A percentile compares a stretch with the other conserved stretches of the same genome.
Conservation (phyloP, 92 coral and sea anemone genomes). For the Palythoa grandiflora region DNA sequence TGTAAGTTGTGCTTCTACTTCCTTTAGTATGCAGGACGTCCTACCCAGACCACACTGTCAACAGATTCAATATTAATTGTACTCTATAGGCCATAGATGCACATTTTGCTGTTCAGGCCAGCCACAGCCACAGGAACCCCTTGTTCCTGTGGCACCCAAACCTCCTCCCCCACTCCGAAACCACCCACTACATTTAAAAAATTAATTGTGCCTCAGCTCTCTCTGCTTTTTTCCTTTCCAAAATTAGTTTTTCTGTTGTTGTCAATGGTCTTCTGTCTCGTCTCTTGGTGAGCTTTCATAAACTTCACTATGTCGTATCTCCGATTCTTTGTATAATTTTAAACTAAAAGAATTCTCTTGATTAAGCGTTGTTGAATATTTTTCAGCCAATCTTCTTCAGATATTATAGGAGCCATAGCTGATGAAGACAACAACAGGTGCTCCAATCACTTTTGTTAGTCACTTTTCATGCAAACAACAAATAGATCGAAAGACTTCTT, state of each 20-base stretch:
- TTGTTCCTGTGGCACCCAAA: background rate
- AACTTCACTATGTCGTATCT: background rate
- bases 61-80: background rate
- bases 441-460: background rate
- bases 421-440: conserved; percentile 1
- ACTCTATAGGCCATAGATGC: background rate
- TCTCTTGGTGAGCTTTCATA: too few relatives aligned
- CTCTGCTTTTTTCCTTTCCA: background rate
- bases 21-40: too few relatives aligned
- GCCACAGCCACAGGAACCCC: too few relatives aligned
- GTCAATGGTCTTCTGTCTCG: background rate
- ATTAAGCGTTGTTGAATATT: too few relatives aligned
- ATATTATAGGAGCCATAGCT: background rate
- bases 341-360: background rate
- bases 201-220: background rate
- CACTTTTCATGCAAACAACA: background rate
- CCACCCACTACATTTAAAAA: background rate
- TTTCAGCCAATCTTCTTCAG: too few relatives aligned
- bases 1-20: too few relatives aligned
- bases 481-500: background rate
- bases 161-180: background rate
- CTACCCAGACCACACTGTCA: too few relatives aligned
- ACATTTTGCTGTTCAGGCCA: background rate
- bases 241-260: background rate
- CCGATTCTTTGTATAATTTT: background rate